Evolutionary conservation across 2,888 invertebrate species (phyloP), one percentile per base, ranked within the genome.

Genomic region (Chydorus sphaericus): DNA sequence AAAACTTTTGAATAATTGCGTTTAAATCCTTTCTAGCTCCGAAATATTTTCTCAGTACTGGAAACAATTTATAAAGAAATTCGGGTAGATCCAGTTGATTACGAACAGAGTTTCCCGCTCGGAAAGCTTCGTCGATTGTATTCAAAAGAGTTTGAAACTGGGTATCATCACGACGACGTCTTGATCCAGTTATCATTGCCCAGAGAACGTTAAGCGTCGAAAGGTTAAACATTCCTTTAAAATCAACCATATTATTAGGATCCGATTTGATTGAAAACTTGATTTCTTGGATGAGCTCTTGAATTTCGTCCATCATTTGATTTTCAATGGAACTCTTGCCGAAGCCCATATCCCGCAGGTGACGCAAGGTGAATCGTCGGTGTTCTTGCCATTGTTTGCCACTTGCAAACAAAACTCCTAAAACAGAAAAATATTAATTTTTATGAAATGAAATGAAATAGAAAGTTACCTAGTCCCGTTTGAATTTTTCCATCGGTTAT

Each of bases 91-190:
- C 20, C 23, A 44, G n/a, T n/a, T n/a, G n/a, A n/a, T n/a, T n/a
- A n/a, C n/a, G n/a, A n/a, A n/a, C n/a, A n/a, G n/a, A n/a, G n/a
- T 44, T 44, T 10, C 23, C 23, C 23, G 10, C 28, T 8, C 44
- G 44, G 5, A 14, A 14, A 20, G 28, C 23, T 59, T 79, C 76
- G 62, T 79, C 75, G 33, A 82, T 77, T 3, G 74, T 69, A 55
- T 76, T 69, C 33, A 83, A 70, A 6, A 84, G 69, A 33, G 72
- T 66, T 33, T 67, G 69, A 10, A 83, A 65, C 28, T 74, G 74
- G 23, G 68, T 65, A 62, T 84, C 81, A 31, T 77, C 72, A 50
- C 79, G 72, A 38, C 10, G 48, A 52, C 26, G 2, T 16, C 36
- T 30, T 7, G 28, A 11, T 4, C 50, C 54, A 14, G 55, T 31